Conservation (phyloP, 92 coral and sea anemone species). For the Anthopleura xanthogrammica region DNA sequence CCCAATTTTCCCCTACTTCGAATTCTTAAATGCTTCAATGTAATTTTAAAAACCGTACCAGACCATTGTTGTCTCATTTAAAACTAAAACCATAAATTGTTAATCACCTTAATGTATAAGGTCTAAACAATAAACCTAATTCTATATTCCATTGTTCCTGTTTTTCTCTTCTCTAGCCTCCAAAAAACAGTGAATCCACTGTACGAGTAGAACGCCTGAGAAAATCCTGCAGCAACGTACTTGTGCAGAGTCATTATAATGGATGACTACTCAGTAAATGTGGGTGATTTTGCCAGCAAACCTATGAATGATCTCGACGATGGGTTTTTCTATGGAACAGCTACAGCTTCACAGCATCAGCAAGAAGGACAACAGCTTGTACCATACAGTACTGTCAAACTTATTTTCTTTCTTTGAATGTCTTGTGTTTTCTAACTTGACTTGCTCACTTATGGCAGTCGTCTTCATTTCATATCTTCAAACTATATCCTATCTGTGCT, state of each 20-base stretch:
- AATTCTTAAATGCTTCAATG: background rate
- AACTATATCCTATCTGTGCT: background rate
- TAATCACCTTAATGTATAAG: slow-evolving; percentile 52
- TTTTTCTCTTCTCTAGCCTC: slow-evolving; percentile 83
- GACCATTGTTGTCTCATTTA: background rate
- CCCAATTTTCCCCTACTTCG: background rate
- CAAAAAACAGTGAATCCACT: slow-evolving; percentile 54
- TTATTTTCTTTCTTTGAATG: slow-evolving; percentile 14
- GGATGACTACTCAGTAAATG: slow-evolving; percentile 66
- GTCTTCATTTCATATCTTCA: background rate
- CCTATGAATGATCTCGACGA: slow-evolving; percentile 76
- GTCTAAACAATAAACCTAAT: slow-evolving; percentile 75
- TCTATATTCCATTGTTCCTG: slow-evolving; percentile 37
- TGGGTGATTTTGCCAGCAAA: slow-evolving; percentile 76
- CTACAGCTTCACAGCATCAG: slow-evolving; percentile 72
- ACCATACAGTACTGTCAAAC: slow-evolving; percentile 75
- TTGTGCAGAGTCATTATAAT: slow-evolving; percentile 44
- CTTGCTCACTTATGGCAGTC: background rate
- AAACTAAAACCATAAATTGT: slow-evolving; percentile 52
- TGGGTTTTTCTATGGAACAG: slow-evolving; percentile 85
- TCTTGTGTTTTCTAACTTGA: slow-evolving; percentile 2
- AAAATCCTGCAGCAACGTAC: background rate
- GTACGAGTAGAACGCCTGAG: slow-evolving; percentile 26
- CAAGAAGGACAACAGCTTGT: slow-evolving; percentile 75
- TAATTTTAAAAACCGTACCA: background rate